Conservation (phyloP, 2,888 invertebrate genomes). For the Drosophila siamana region DNA sequence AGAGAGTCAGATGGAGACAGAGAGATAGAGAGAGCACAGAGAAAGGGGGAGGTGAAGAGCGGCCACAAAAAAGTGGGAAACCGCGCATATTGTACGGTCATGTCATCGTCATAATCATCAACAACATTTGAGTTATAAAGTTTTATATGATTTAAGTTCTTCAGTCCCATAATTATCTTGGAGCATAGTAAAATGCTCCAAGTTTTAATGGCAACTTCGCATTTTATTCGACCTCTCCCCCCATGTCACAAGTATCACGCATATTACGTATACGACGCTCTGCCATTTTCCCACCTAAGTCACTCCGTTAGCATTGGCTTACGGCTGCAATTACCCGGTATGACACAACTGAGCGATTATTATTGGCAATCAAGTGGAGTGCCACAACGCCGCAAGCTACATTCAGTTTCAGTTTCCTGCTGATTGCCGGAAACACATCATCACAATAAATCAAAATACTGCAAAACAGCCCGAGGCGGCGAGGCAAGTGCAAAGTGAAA, state of each 20-base stretch:
- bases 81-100: conserved; percentile 55
- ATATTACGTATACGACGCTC: conserved; percentile 12
- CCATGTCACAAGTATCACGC: conserved; percentile 3
- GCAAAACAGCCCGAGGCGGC: conserved; percentile 4
- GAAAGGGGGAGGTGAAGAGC: not conserved
- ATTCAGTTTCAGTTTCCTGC: conserved; percentile 29
- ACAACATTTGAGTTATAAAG: conserved; percentile 70
- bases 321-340: conserved; percentile 35
- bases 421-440: conserved; percentile 51
- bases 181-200: conserved; percentile 39
- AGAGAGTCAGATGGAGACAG: conserved; percentile 10
- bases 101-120: conserved; percentile 62
- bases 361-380: conserved; percentile 77
- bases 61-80: conserved; percentile 32
- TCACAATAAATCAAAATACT: conserved; percentile 49
- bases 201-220: conserved; percentile 36
- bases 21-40: not conserved
- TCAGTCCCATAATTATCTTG: conserved; percentile 47
- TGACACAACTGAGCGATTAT: conserved; percentile 50
- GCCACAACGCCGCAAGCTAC: conserved; percentile 58
- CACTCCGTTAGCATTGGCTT: conserved; percentile 16
- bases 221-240: conserved; percentile 22
- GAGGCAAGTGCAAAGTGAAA: conserved; percentile 5
- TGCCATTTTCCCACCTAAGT: not conserved
- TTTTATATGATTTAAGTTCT: conserved; percentile 72